These are phyloP conservation scores for Embiotoca jacksoni DNA, from an alignment of 2,113 vertebrate species.

Conservation along the genomic window DNA sequence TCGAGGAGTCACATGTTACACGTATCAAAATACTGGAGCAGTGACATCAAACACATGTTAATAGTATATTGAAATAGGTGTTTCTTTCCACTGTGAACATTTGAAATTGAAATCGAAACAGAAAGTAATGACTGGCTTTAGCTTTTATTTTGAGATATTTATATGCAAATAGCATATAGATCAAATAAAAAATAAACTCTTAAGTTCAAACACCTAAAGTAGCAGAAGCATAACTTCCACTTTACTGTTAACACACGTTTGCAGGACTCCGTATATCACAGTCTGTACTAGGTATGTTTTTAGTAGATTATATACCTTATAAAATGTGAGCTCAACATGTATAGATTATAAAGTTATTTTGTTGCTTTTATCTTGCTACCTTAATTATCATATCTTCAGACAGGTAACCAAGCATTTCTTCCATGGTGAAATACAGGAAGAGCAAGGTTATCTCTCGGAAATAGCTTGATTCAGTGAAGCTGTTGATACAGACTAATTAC, in stretches of 20 bases:
- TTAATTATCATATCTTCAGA: conserved; percentile 15
- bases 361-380: too few relatives aligned
- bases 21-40: too few relatives aligned
- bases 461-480: conserved; percentile 61
- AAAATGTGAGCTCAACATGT: not conserved
- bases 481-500: conserved; percentile 74
- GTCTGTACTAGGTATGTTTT: not conserved
- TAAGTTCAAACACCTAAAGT: too few relatives aligned
- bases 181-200: not conserved
- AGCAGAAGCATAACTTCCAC: not conserved
- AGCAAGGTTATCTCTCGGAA: conserved; percentile 54
- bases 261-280: not conserved
- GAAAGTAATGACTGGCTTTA: too few relatives aligned
- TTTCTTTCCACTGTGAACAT: too few relatives aligned
- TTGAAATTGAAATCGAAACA: too few relatives aligned
- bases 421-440: conserved; percentile 7
- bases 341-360: not conserved
- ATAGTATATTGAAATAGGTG: too few relatives aligned
- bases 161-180: not conserved
- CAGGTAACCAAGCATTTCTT: conserved; percentile 25
- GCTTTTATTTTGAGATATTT: not conserved
- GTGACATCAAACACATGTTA: too few relatives aligned
- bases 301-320: not conserved
- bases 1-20: too few relatives aligned
- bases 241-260: not conserved